Evolutionary conservation across 37 sponge, comb jelly and placozoan species (phyloP).

Genomic region (Hexactinellida sp.): DNA sequence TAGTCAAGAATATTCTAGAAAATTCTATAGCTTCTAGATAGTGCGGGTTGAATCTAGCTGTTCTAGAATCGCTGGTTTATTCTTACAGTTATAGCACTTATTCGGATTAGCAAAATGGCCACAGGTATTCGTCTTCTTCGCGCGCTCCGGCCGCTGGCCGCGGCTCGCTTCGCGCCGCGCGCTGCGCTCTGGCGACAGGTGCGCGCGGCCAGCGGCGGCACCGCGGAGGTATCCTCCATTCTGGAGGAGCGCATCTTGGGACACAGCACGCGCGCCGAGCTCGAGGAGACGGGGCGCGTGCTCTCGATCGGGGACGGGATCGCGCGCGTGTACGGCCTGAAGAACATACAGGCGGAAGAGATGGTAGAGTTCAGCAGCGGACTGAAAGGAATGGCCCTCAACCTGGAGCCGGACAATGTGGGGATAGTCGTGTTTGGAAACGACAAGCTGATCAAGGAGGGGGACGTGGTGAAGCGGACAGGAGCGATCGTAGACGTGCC

Average conservation of each 20-base stretch:
- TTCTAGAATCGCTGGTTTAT: background rate
- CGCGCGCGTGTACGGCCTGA: conserved; percentile 97
- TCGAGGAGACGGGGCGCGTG: conserved; percentile 97
- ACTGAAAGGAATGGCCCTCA: conserved; percentile 96
- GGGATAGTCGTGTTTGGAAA: conserved; percentile 99
- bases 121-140: background rate
- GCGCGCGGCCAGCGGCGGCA: conserved; percentile 20
- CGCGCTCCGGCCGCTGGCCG: background rate
- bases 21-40: background rate
- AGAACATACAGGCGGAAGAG: conserved; percentile 99
- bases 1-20: background rate
- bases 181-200: background rate
- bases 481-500: conserved; percentile 99
- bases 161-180: background rate
- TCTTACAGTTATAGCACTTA: background rate
- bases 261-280: conserved; percentile 57
- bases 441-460: conserved; percentile 96
- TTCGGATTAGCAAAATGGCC: background rate
- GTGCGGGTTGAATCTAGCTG: background rate
- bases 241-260: conserved; percentile 86
- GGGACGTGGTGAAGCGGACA: conserved; percentile 92
- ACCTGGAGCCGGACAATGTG: conserved; percentile 96
- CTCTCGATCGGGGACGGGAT: conserved; percentile 96
- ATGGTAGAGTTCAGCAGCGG: conserved; percentile 97
- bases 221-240: conserved; percentile 83